These are phyloP conservation scores for Xenopus tropicalis DNA, from an alignment of 2,113 vertebrate genomes.

Conservation along the genomic window UCB_Xtro_10.0 CM004446.2:61704001-61704500, in stretches of 20 bases:
- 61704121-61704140: slow-evolving; percentile 30
- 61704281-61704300: slow-evolving; percentile 60
- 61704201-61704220: slow-evolving; percentile 60
- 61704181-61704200: slow-evolving; percentile 55
- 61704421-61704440: slow-evolving; percentile 62
- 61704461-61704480: slow-evolving; percentile 48
- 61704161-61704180: slow-evolving; percentile 39
- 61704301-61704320: slow-evolving; percentile 58
- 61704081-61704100: background rate
- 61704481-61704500: slow-evolving; percentile 53
- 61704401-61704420: slow-evolving; percentile 71
- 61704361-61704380: slow-evolving; percentile 59
- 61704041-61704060: background rate
- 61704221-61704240: slow-evolving; percentile 62
- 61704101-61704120: fast-evolving
- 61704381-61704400: slow-evolving; percentile 56
- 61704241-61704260: slow-evolving; percentile 61
- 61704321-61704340: slow-evolving; percentile 62
- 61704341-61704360: slow-evolving; percentile 72
- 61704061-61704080: background rate
- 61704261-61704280: slow-evolving; percentile 63
- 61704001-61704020: no score
- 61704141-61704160: slow-evolving; percentile 16
- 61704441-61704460: slow-evolving; percentile 50
- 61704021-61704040: no score